Evolutionary conservation across 1,140 invertebrate species (phyloP), one percentile per base, ranked within the genome.

Genomic region (Papilio polytes): DNA sequence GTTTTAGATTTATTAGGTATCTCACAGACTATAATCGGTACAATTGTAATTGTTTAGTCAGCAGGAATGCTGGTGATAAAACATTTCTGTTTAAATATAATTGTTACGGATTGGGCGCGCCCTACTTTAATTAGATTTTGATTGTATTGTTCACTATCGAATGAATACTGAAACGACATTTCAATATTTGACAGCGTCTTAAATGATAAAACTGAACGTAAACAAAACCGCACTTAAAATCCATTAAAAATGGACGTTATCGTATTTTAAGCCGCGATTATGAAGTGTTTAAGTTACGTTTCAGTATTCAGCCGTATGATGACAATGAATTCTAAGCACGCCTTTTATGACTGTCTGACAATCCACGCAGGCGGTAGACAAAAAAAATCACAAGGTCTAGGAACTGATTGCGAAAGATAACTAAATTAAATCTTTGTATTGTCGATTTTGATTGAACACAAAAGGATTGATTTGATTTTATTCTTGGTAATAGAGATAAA

Each of bases 41-140:
- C 44, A 51, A 41, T 4, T 41, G 36, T 41, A 41, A 46, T 51
- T 78, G 77, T 78, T n/a, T 74, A 12, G 76, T 53, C 44, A 18
- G 20, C 41, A 56, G 77, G 77, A 78, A 78, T 78, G 77, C 44
- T 36, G 31, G 56, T 26, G 77, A 78, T 78, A 78, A 78, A 36
- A 44, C 18, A 63, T 59, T 44, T 78, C 76, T 46, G 53, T 78
- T 46, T n/a, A 46, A 66, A 66, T 63, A 44, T 78, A 78, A 78
- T 78, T 26, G 53, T 22, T 78, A 22, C 31, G 41, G 41, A 78
- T 44, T 66, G 36, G 77, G 41, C 77, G 41, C 77, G 59, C 56
- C 31, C 44, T 31, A 56, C 53, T 56, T 59, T 78, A 78, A 78
- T 78, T 78, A 78, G 36, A 78, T 66, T 46, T 66, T 22, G 74